Evolutionary conservation across 2,888 invertebrate genomes (phyloP).

Genomic region (Linnaemya vulpina): DNA sequence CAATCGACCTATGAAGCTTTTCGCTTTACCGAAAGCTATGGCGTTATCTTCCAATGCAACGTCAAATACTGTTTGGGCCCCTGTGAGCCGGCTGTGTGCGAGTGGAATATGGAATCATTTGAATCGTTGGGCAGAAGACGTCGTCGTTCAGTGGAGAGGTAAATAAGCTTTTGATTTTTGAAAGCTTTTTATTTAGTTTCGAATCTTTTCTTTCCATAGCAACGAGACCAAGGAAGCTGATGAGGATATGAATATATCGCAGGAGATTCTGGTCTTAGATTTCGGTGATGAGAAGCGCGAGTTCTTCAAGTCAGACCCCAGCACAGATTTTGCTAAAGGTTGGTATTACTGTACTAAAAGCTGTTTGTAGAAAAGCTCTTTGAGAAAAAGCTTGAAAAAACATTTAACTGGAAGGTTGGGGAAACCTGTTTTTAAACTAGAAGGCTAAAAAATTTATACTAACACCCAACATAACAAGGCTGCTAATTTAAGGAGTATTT

Average conservation of each 20-base stretch:
- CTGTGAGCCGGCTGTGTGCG: conserved; percentile 95
- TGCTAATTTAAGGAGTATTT: neutral
- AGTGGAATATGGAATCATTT: conserved; percentile 94
- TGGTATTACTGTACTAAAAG: conserved; percentile 71
- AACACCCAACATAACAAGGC: no score
- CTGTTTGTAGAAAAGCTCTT: neutral
- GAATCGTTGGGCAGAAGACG: conserved; percentile 93
- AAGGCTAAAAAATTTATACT: no score
- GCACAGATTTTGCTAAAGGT: conserved; percentile 90
- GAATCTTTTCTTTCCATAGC: conserved; percentile 75
- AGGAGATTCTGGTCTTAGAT: conserved; percentile 96
- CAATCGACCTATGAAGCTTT: conserved; percentile 97
- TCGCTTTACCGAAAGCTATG: conserved; percentile 97
- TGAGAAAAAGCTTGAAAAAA: neutral
- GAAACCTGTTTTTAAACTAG: no score
- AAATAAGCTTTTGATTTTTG: conserved; percentile 70
- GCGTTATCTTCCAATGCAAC: conserved; percentile 98
- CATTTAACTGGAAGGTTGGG: no score
- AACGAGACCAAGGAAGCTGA: conserved; percentile 85
- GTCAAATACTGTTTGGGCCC: conserved; percentile 97
- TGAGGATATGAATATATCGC: conserved; percentile 94
- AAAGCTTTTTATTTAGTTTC: neutral
- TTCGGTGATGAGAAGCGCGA: conserved; percentile 95
- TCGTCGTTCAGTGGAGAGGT: conserved; percentile 87
- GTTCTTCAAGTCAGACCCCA: conserved; percentile 90